These are phyloP conservation scores for Anas acuta DNA, from an alignment of 2,797 vertebrate species.

Conservation along the genomic window DNA sequence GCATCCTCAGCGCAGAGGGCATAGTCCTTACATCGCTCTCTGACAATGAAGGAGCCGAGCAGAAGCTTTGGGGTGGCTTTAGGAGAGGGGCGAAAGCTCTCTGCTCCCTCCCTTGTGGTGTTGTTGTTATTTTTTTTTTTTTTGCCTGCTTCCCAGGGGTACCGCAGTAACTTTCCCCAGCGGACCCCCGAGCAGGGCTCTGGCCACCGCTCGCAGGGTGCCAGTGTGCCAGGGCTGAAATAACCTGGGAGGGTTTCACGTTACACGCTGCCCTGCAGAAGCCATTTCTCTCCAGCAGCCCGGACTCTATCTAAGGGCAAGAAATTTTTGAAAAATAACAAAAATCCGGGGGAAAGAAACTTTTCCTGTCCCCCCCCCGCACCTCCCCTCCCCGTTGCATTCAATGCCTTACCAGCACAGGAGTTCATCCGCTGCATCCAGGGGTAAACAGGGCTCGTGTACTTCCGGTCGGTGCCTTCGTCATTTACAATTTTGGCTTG, in stretches of 20 bases:
- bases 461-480: constrained; percentile 84
- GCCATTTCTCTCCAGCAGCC: neutral
- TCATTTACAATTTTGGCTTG: constrained; percentile 81
- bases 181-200: neutral
- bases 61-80: neutral
- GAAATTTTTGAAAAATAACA: too few relatives aligned
- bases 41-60: constrained; percentile 26
- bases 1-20: constrained; percentile 51
- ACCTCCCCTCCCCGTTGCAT: neutral
- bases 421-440: constrained; percentile 90
- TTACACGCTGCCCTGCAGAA: constrained; percentile 30
- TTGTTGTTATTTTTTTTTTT: too few relatives aligned
- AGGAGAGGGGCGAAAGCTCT: neutral
- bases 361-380: neutral
- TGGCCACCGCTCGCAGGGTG: neutral
- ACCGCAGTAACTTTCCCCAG: neutral
- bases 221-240: constrained; percentile 20
- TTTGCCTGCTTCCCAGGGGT: neutral
- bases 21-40: constrained; percentile 26
- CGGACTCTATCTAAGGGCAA: neutral
- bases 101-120: neutral
- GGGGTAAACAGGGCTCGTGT: constrained; percentile 84
- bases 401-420: constrained; percentile 79
- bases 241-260: constrained; percentile 45
- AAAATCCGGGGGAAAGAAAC: neutral